A percentile compares a stretch with the other conserved stretches of the same genome.
These are phyloP conservation scores for Silurus meridionalis DNA, from an alignment of 2,113 vertebrate species.

Conservation along the genomic window DNA sequence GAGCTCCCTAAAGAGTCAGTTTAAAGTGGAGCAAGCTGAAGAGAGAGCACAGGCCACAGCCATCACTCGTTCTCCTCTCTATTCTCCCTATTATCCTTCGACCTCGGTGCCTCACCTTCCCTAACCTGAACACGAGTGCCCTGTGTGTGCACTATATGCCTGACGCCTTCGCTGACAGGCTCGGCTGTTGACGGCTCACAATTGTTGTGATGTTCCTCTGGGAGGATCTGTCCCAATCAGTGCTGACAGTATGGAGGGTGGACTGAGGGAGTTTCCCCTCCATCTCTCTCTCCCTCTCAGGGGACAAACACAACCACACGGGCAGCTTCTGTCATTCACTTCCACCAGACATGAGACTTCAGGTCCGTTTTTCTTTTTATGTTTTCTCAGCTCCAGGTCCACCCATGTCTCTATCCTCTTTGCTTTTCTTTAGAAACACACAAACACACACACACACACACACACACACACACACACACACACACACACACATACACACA, in stretches of 20 bases:
- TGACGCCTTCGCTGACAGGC: constrained; percentile 14
- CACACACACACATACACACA: constrained; percentile 14
- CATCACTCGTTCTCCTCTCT: constrained; percentile 23
- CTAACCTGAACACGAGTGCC: constrained; percentile 31
- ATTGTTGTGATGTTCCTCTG: constrained; percentile 35
- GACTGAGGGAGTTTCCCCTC: constrained; percentile 27
- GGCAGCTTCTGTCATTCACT: constrained; percentile 9
- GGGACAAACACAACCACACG: constrained; percentile 23
- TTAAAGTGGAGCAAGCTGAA: constrained; percentile 56
- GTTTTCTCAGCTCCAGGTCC: constrained; percentile 29
- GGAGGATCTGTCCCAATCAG: constrained; percentile 30
- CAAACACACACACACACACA: constrained; percentile 30
- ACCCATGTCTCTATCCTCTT: constrained; percentile 47
- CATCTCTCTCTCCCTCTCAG: constrained; percentile 16
- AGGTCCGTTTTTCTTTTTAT: constrained; percentile 27
- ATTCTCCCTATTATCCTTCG: constrained; percentile 33
- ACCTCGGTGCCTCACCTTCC: constrained; percentile 29
- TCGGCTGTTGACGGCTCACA: background rate
- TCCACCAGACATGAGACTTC: constrained; percentile 10
- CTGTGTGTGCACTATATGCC: constrained; percentile 19
- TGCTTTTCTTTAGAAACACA: constrained; percentile 24
- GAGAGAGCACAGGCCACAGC: constrained; percentile 14
- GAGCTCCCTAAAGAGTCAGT: constrained; percentile 52
- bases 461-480: constrained; percentile 3
- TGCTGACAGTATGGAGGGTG: constrained; percentile 23